Conservation (phyloP, 2,888 invertebrate species). For the Malthinus flaveolus region DNA sequence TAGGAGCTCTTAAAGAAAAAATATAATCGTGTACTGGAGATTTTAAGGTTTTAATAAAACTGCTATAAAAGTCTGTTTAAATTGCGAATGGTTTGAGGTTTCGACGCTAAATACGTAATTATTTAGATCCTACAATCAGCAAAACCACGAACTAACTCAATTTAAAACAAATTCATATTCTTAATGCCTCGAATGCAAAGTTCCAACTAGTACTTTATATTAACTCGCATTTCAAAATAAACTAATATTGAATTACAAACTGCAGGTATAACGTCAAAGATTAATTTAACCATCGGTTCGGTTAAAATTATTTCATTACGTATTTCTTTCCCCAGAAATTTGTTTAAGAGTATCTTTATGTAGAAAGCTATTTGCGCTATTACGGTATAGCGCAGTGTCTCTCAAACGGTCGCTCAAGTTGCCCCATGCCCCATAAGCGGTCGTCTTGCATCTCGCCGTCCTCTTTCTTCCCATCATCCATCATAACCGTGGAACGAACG, state of each 20-base stretch:
- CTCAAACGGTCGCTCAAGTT: too few species aligned
- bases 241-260: slow-evolving; percentile 27
- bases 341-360: too few species aligned
- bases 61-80: slow-evolving; percentile 31
- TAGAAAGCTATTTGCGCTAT: too few species aligned
- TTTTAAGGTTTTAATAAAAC: slow-evolving; percentile 29
- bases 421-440: too few species aligned
- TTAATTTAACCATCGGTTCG: slow-evolving; percentile 8
- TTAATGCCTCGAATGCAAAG: slow-evolving; percentile 29
- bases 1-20: too few species aligned
- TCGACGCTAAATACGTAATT: slow-evolving; percentile 35
- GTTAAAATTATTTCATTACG: slow-evolving; percentile 4
- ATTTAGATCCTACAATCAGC: slow-evolving; percentile 34
- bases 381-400: too few species aligned
- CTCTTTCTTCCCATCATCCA: too few species aligned
- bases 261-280: slow-evolving; percentile 10
- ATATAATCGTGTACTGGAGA: slow-evolving; percentile 8
- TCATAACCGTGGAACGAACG: too few species aligned
- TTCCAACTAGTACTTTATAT: slow-evolving; percentile 22
- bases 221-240: slow-evolving; percentile 24
- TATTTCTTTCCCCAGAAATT: neutral
- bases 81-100: slow-evolving; percentile 28
- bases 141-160: slow-evolving; percentile 33
- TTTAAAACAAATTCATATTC: slow-evolving; percentile 35
- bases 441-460: too few species aligned